These are phyloP conservation scores for Leucania comma DNA, from an alignment of 2,888 invertebrate species.

Conservation along the genomic window DNA sequence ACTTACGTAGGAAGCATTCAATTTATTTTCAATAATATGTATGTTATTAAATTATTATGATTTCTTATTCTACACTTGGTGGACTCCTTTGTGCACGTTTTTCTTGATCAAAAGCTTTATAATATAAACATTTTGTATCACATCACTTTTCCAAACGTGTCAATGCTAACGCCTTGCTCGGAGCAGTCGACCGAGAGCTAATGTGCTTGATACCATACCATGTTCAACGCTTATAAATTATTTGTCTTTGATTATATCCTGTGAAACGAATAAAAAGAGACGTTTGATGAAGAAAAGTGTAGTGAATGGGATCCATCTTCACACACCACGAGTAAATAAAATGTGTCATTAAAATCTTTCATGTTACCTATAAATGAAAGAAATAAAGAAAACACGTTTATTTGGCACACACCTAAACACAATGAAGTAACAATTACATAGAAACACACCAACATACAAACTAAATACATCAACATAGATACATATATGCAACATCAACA, in stretches of 20 bases:
- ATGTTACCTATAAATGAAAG: background rate
- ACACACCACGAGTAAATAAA: background rate
- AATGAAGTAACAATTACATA: too few relatives aligned
- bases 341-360: background rate
- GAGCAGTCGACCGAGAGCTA: constrained; percentile 29
- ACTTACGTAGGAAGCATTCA: background rate
- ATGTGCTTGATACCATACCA: constrained; percentile 35
- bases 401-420: too few relatives aligned
- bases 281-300: constrained; percentile 28
- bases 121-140: background rate
- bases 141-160: constrained; percentile 9
- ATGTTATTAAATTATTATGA: background rate
- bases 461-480: too few relatives aligned
- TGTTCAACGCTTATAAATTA: constrained; percentile 20
- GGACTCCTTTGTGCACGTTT: background rate
- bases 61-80: background rate
- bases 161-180: constrained; percentile 10
- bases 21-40: too few relatives aligned
- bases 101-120: background rate
- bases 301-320: background rate
- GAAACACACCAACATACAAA: too few relatives aligned
- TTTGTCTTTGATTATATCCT: constrained; percentile 55
- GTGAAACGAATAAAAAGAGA: constrained; percentile 47
- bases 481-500: too few relatives aligned
- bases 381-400: too few relatives aligned